Conservation (phyloP, 2,888 invertebrate genomes). For the Brenthis daphne region DNA sequence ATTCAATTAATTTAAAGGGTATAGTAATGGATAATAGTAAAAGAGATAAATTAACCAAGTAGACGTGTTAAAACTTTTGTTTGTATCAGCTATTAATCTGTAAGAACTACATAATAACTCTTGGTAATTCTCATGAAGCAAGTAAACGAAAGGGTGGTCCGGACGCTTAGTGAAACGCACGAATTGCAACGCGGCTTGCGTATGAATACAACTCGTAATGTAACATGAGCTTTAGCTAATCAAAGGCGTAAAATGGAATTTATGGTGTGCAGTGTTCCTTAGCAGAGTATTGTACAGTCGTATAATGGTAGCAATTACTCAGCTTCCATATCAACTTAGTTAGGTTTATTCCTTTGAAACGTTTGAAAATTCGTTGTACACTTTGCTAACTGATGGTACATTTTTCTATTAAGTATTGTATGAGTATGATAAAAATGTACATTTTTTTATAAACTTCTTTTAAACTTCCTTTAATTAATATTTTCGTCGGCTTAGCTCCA, state of each 20-base stretch:
- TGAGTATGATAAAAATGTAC: background rate
- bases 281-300: constrained; percentile 74
- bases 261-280: constrained; percentile 76
- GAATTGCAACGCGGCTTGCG: constrained; percentile 50
- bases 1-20: too few species aligned
- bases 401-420: background rate
- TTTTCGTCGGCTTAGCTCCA: too few species aligned
- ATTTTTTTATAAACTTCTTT: too few species aligned
- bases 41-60: too few species aligned
- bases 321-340: constrained; percentile 61
- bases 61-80: too few species aligned
- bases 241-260: constrained; percentile 78
- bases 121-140: background rate
- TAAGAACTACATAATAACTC: too few species aligned
- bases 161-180: constrained; percentile 56
- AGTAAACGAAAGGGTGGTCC: constrained; percentile 62
- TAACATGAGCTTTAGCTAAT: constrained; percentile 75
- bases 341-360: constrained; percentile 38
- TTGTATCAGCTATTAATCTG: background rate
- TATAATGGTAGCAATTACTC: constrained; percentile 78
- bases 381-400: constrained; percentile 17
- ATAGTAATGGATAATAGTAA: too few species aligned
- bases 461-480: too few species aligned
- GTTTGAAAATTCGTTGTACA: constrained; percentile 32
- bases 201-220: constrained; percentile 62